phyloP scores from a whole-genome alignment of 2,113 vertebrate genomes.

The Balaeniceps rex region DNA sequence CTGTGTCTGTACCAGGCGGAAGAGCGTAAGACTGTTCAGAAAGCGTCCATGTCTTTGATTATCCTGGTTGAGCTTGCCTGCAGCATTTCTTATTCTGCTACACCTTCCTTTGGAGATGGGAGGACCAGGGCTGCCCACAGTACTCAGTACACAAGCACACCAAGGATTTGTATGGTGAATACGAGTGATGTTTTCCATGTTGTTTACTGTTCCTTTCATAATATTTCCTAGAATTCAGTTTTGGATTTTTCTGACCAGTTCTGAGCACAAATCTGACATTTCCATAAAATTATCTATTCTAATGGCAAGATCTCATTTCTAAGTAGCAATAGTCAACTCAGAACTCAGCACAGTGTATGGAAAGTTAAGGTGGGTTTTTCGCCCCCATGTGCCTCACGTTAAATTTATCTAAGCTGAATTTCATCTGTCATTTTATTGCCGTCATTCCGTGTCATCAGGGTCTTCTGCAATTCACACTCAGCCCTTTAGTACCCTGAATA shows the following conservation, averaged over 20 bases:
- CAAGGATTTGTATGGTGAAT: not conserved
- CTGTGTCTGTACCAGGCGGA: not conserved
- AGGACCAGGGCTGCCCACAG: not conserved
- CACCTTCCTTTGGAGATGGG: not conserved
- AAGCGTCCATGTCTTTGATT: not conserved
- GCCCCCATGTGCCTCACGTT: not conserved
- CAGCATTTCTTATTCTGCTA: not conserved
- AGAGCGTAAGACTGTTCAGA: not conserved
- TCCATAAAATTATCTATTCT: not conserved
- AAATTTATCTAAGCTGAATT: constrained; percentile 12
- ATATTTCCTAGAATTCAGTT: not conserved
- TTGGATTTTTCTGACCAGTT: not conserved
- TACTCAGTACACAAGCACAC: not conserved
- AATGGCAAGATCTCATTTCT: not conserved
- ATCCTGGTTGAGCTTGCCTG: not conserved
- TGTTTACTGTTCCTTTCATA: not conserved
- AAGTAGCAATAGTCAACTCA: not conserved
- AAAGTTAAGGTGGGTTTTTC: not conserved
- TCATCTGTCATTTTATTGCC: not conserved
- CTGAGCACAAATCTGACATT: not conserved
- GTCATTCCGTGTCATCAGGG: not conserved
- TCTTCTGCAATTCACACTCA: constrained; percentile 4
- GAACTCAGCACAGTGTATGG: not conserved
- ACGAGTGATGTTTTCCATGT: not conserved
- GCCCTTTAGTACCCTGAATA: constrained; percentile 27